phyloP scores from a whole-genome alignment of 2,113 vertebrate species.

The Girardinichthys multiradiatus region DNA sequence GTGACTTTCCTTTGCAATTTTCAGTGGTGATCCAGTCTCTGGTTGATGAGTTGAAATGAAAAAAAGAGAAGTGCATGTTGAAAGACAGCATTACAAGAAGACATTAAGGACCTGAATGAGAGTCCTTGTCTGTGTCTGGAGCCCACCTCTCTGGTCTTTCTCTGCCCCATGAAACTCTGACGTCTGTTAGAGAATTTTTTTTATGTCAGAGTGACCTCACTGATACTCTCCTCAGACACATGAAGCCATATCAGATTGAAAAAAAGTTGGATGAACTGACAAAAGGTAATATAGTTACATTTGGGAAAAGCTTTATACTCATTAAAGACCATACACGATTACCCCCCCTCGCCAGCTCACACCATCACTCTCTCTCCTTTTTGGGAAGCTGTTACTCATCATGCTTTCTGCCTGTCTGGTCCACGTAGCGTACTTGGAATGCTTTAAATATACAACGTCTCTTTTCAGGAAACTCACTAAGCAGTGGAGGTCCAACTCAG shows the following conservation, averaged over 20 bases:
- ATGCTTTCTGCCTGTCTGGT: slow-evolving; percentile 64
- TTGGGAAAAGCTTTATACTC: not conserved
- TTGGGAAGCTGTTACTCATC: slow-evolving; percentile 71
- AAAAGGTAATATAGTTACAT: not conserved
- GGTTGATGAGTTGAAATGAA: slow-evolving; percentile 16
- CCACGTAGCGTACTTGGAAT: slow-evolving; percentile 73
- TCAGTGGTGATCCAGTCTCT: not conserved
- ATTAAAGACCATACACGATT: not conserved
- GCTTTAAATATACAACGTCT: slow-evolving; percentile 59
- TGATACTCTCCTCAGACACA: slow-evolving; percentile 56
- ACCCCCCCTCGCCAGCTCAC: not conserved
- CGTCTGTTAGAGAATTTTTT: slow-evolving; percentile 36
- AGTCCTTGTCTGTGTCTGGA: slow-evolving; percentile 63
- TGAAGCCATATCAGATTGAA: not conserved
- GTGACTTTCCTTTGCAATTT: slow-evolving; percentile 4
- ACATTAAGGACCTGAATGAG: slow-evolving; percentile 62
- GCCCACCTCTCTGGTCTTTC: slow-evolving; percentile 30
- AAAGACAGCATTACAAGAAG: slow-evolving; percentile 56
- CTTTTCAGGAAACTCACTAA: slow-evolving; percentile 35
- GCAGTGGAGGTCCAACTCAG: slow-evolving; percentile 4
- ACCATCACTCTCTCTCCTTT: slow-evolving; percentile 37
- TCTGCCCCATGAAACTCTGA: slow-evolving; percentile 69
- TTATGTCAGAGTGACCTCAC: slow-evolving; percentile 68
- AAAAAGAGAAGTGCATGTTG: slow-evolving; percentile 64
- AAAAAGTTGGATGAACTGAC: not conserved